Conservation (phyloP, 2,888 invertebrate species). For the Oxyteleia sp. region DNA sequence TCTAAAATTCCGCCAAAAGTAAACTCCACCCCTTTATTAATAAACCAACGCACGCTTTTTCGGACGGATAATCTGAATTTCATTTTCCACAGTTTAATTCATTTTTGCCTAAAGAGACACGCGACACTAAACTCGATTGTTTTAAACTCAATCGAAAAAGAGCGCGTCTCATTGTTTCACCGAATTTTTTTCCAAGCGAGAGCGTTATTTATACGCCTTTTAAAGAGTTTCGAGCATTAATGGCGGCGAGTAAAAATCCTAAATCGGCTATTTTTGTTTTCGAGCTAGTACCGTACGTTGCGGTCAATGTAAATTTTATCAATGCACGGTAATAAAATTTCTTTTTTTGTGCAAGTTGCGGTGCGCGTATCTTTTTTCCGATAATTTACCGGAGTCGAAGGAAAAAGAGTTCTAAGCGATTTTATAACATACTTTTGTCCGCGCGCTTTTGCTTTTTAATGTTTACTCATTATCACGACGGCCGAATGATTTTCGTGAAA, state of each 20-base stretch:
- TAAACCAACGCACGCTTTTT: too few species aligned
- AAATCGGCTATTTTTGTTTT: conserved; percentile 14
- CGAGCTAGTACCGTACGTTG: background rate
- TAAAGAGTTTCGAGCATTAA: conserved; percentile 4
- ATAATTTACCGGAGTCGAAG: background rate
- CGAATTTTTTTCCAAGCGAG: background rate
- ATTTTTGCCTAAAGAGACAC: too few species aligned
- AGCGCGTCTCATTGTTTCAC: conserved; percentile 16
- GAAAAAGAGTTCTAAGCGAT: background rate
- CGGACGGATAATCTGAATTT: too few species aligned
- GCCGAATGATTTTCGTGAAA: background rate
- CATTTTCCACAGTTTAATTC: too few species aligned
- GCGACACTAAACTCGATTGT: too few species aligned
- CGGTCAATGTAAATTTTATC: conserved; percentile 34
- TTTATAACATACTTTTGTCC: background rate
- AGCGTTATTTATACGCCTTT: background rate
- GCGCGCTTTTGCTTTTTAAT: too few species aligned
- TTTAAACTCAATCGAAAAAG: too few species aligned
- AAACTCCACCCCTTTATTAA: too few species aligned
- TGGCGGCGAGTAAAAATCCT: background rate
- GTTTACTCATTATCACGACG: background rate
- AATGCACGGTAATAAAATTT: conserved; percentile 8
- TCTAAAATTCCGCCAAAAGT: too few species aligned
- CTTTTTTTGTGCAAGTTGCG: background rate
- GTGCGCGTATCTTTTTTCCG: background rate